Conservation (phyloP, 2,888 invertebrate species). For the Anodontia alba region DNA sequence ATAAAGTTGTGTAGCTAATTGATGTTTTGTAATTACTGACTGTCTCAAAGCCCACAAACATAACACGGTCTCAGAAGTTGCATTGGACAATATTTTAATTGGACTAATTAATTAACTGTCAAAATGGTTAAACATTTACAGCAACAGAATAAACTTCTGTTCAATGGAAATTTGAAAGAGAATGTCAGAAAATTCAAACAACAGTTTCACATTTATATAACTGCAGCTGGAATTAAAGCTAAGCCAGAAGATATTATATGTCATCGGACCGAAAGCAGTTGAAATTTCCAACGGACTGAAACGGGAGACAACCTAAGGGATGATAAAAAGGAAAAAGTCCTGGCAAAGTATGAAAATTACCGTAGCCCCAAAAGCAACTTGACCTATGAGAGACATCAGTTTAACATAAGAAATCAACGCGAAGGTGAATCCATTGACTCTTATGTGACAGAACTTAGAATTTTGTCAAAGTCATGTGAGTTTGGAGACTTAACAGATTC, state of each 20-base stretch:
- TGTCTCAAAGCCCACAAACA: not conserved
- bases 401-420: slow-evolving; percentile 34
- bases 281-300: slow-evolving; percentile 42
- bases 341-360: too few species aligned
- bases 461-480: too few species aligned
- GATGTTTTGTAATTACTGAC: too few species aligned
- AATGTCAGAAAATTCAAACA: slow-evolving; percentile 47
- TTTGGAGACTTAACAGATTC: slow-evolving; percentile 42
- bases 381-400: slow-evolving; percentile 48
- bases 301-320: slow-evolving; percentile 14
- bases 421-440: slow-evolving; percentile 36
- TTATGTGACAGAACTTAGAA: too few species aligned
- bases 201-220: slow-evolving; percentile 37
- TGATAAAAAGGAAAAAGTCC: slow-evolving; percentile 41
- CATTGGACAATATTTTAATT: too few species aligned
- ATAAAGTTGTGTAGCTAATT: too few species aligned
- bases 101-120: not conserved
- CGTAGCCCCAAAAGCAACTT: slow-evolving; percentile 44
- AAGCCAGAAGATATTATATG: slow-evolving; percentile 39
- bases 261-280: slow-evolving; percentile 36
- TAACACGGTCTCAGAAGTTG: slow-evolving; percentile 3
- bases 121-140: slow-evolving; percentile 3
- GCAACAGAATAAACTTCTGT: slow-evolving; percentile 24
- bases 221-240: slow-evolving; percentile 31
- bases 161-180: slow-evolving; percentile 42